Percentiles rank a stretch among this genome's conserved stretches.
Conservation (phyloP, 2,113 vertebrate species). For the Lepisosteus oculatus region DNA sequence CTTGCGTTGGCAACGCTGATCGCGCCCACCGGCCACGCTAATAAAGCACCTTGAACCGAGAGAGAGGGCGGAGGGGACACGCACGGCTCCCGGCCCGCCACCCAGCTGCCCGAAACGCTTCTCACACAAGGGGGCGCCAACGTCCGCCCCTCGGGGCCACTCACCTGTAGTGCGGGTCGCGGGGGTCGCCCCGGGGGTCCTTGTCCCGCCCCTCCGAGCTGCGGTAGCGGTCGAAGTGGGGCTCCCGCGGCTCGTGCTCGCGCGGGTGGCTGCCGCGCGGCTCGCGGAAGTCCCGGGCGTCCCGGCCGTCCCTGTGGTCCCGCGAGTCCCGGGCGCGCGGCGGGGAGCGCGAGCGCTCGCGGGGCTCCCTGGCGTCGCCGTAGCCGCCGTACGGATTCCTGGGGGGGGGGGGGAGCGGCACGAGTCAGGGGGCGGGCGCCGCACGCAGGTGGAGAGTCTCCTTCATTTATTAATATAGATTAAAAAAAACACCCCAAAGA, state of each 20-base stretch:
- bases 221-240: slow-evolving; percentile 67
- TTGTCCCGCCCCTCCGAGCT: slow-evolving; percentile 62
- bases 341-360: slow-evolving; percentile 66
- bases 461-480: too few relatives aligned
- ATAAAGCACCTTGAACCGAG: too few relatives aligned
- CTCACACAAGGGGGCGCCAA: too few relatives aligned
- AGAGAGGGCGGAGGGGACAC: too few relatives aligned
- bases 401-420: slow-evolving; percentile 25
- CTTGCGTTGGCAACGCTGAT: too few relatives aligned
- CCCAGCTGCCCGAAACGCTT: too few relatives aligned
- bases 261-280: slow-evolving; percentile 63
- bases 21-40: too few relatives aligned
- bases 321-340: slow-evolving; percentile 67
- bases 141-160: too few relatives aligned
- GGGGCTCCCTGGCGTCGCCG: slow-evolving; percentile 56
- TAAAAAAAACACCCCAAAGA: too few relatives aligned
- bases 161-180: slow-evolving; percentile 60
- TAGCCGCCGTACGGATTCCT: slow-evolving; percentile 55
- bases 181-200: slow-evolving; percentile 41
- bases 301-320: slow-evolving; percentile 71
- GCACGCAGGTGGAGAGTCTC: too few relatives aligned
- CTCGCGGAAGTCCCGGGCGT: slow-evolving; percentile 67
- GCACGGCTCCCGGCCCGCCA: too few relatives aligned
- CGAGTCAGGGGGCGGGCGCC: background rate
- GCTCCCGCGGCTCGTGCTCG: slow-evolving; percentile 57